Evolutionary conservation across 2,888 invertebrate genomes (phyloP).

Genomic region (Catocala fraxini): DNA sequence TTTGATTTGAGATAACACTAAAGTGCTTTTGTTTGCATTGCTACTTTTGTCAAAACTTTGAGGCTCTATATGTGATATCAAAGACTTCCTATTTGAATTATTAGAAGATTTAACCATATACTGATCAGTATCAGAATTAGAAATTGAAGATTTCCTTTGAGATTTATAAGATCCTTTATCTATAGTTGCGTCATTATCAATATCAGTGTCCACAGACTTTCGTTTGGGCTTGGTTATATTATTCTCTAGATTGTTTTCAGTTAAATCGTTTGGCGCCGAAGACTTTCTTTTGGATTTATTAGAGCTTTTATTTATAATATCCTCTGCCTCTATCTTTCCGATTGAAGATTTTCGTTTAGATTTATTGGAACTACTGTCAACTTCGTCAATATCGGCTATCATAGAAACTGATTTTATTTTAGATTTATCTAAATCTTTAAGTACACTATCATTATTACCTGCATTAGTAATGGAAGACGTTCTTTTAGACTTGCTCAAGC

Average conservation of each 20-base stretch:
- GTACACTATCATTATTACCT: background rate
- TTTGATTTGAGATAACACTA: constrained; percentile 74
- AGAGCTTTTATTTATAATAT: constrained; percentile 11
- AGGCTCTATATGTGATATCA: constrained; percentile 36
- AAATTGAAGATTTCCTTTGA: background rate
- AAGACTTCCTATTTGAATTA: constrained; percentile 42
- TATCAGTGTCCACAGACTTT: constrained; percentile 41
- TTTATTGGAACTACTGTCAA: constrained; percentile 9
- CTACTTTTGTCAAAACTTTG: constrained; percentile 31
- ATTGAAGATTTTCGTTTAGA: constrained; percentile 2
- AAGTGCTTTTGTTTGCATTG: constrained; percentile 59
- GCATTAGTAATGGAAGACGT: background rate
- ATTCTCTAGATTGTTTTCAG: background rate
- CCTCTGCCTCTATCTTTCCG: background rate
- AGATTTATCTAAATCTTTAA: constrained; percentile 8
- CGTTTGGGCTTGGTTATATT: background rate
- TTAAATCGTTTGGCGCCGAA: constrained; percentile 23
- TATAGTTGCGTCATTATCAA: background rate
- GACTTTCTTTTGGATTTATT: constrained; percentile 34
- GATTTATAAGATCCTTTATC: background rate
- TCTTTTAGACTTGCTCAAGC: constrained; percentile 23
- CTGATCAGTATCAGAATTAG: constrained; percentile 14
- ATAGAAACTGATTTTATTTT: constrained; percentile 3
- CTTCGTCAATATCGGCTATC: background rate
- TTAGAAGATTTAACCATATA: constrained; percentile 36